These are phyloP conservation scores for Cyclophora punctaria DNA, from an alignment of 2,888 invertebrate species.

Conservation along the genomic window DNA sequence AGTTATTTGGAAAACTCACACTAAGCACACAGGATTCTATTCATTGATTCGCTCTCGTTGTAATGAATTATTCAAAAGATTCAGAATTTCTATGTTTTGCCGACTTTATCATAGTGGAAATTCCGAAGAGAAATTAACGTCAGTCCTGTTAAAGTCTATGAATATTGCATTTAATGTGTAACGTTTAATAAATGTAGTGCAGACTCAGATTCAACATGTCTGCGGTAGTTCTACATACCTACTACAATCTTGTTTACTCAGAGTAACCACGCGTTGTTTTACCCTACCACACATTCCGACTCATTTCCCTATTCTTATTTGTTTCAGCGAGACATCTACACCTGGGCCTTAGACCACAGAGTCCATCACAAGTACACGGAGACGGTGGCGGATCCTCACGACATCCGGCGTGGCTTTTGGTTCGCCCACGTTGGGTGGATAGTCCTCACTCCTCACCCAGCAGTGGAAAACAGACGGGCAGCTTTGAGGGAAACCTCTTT, in stretches of 20 bases:
- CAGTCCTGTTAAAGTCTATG: too few relatives aligned
- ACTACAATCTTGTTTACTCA: neutral
- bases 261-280: neutral
- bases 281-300: too few relatives aligned
- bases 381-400: conserved; percentile 89
- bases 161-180: too few relatives aligned
- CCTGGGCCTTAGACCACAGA: conserved; percentile 90
- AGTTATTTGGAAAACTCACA: too few relatives aligned
- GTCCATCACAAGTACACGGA: conserved; percentile 93
- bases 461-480: conserved; percentile 80
- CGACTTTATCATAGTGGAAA: too few relatives aligned
- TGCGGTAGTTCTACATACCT: neutral
- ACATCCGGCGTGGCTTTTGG: conserved; percentile 89
- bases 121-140: too few relatives aligned
- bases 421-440: conserved; percentile 96
- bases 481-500: conserved; percentile 74
- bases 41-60: too few relatives aligned
- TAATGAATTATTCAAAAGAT: too few relatives aligned
- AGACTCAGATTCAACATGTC: too few relatives aligned
- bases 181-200: too few relatives aligned
- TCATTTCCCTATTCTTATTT: neutral
- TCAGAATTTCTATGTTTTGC: too few relatives aligned
- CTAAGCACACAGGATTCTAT: too few relatives aligned
- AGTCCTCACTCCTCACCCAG: conserved; percentile 87
- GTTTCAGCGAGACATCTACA: conserved; percentile 85